A percentile compares a stretch with the other conserved stretches of the same genome.
Evolutionary conservation across 2,113 vertebrate species (phyloP).

Genomic region (Rhabdomys dilectus): DNA sequence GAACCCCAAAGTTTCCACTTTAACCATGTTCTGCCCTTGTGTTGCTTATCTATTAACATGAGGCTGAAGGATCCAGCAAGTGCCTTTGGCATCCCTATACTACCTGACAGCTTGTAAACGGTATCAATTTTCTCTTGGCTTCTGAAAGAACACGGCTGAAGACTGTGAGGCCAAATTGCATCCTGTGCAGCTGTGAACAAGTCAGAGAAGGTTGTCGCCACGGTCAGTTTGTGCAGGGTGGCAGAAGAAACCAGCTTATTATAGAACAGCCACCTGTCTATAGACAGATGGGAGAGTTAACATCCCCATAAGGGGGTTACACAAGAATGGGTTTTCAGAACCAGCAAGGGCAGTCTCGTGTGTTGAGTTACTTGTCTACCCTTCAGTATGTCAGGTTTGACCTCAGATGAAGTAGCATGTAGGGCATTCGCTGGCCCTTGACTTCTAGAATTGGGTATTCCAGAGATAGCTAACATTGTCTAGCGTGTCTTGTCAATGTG

Average conservation of each 20-base stretch:
- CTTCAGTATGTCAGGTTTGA: background rate
- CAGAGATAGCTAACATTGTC: background rate
- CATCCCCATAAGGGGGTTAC: background rate
- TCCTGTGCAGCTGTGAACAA: background rate
- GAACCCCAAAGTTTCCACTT: too few species aligned
- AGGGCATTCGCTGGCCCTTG: background rate
- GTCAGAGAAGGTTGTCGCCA: background rate
- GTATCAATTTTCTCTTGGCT: background rate
- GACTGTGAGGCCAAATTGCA: background rate
- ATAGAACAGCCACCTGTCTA: background rate
- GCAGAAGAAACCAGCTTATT: background rate
- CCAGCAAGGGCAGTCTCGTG: background rate
- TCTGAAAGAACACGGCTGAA: background rate
- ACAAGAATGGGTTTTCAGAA: background rate
- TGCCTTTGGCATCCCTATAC: background rate
- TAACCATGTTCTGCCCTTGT: background rate
- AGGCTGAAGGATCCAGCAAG: background rate
- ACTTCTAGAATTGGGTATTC: background rate
- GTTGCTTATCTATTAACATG: background rate
- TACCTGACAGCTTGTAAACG: background rate
- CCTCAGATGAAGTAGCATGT: background rate
- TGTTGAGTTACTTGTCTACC: background rate
- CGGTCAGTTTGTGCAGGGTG: background rate
- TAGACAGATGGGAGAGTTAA: background rate
- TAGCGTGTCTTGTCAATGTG: background rate